Percentiles rank a stretch among this genome's conserved stretches.
Evolutionary conservation across 1,140 invertebrate genomes (phyloP).

Genomic region (Zelostemma sp.): DNA sequence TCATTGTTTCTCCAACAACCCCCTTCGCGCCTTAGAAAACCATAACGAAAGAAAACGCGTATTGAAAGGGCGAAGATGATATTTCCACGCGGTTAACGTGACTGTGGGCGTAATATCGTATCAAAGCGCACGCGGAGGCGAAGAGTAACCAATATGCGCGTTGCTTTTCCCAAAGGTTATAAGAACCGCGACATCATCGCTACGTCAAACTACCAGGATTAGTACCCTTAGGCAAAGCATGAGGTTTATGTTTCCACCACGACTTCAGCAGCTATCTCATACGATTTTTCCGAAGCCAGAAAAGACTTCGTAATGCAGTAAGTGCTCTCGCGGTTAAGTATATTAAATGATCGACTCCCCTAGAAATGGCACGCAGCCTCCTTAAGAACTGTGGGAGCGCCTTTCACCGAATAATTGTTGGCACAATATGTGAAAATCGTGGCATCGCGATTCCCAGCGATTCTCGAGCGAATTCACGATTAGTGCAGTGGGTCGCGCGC

Average conservation of each 20-base stretch:
- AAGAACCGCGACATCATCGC: conserved; percentile 57
- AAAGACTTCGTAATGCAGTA: conserved; percentile 50
- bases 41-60: conserved; percentile 26
- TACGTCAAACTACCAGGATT: conserved; percentile 54
- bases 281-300: conserved; percentile 7
- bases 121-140: conserved; percentile 31
- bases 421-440: conserved; percentile 69
- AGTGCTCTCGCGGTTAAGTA: conserved; percentile 52
- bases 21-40: conserved; percentile 17
- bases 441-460: conserved; percentile 66
- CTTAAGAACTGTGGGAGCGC: conserved; percentile 60
- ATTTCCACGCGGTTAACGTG: not conserved
- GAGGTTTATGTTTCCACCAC: conserved; percentile 51
- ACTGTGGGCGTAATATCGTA: conserved; percentile 35
- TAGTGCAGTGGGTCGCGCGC: too few relatives aligned
- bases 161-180: conserved; percentile 56
- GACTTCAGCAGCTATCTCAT: conserved; percentile 14
- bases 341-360: conserved; percentile 63
- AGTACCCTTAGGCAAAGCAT: conserved; percentile 61
- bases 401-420: conserved; percentile 72
- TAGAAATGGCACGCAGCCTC: conserved; percentile 29
- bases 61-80: conserved; percentile 25
- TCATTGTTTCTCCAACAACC: conserved; percentile 31
- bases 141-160: conserved; percentile 27
- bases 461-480: conserved; percentile 49